Percentiles rank a stretch among this genome's conserved stretches.
phyloP scores from a whole-genome alignment of 2,888 invertebrate genomes.

The Spilosoma lubricipeda region DNA sequence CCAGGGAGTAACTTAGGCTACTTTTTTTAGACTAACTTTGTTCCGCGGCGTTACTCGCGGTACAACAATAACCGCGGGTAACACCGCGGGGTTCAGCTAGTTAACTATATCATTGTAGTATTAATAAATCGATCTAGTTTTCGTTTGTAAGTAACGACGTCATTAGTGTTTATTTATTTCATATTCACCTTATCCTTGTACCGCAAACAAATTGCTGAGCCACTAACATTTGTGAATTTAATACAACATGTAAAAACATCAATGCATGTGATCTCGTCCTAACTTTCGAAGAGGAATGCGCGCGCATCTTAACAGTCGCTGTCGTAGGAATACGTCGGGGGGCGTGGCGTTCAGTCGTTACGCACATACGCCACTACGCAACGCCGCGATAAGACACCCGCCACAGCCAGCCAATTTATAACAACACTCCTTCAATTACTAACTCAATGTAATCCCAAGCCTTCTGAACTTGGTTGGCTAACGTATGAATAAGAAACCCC shows the following conservation, averaged over 20 bases:
- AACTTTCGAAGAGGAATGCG: constrained; percentile 72
- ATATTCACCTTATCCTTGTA: not conserved
- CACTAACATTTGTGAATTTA: constrained; percentile 9
- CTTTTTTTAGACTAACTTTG: too few species aligned
- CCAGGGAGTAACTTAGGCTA: too few species aligned
- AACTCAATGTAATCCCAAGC: constrained; percentile 21
- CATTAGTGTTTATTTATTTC: not conserved
- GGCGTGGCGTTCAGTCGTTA: constrained; percentile 78
- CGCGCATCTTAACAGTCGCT: constrained; percentile 76
- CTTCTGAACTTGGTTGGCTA: constrained; percentile 42
- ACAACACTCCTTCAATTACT: constrained; percentile 31
- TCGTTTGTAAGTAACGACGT: not conserved
- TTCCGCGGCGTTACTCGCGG: too few species aligned
- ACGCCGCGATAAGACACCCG: constrained; percentile 70
- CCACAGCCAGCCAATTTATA: constrained; percentile 36
- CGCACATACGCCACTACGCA: constrained; percentile 78
- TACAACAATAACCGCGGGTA: too few species aligned
- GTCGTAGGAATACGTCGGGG: constrained; percentile 71
- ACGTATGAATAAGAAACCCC: constrained; percentile 41
- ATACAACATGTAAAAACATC: constrained; percentile 39
- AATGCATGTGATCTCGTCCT: constrained; percentile 70
- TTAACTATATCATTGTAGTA: not conserved
- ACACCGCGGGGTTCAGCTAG: too few species aligned
- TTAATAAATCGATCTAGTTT: not conserved
- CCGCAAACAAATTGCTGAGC: not conserved